Percentiles rank a stretch among this genome's conserved stretches.
These are phyloP conservation scores for Ooceraea biroi DNA, from an alignment of 1,140 invertebrate genomes.

Conservation along the genomic window DNA sequence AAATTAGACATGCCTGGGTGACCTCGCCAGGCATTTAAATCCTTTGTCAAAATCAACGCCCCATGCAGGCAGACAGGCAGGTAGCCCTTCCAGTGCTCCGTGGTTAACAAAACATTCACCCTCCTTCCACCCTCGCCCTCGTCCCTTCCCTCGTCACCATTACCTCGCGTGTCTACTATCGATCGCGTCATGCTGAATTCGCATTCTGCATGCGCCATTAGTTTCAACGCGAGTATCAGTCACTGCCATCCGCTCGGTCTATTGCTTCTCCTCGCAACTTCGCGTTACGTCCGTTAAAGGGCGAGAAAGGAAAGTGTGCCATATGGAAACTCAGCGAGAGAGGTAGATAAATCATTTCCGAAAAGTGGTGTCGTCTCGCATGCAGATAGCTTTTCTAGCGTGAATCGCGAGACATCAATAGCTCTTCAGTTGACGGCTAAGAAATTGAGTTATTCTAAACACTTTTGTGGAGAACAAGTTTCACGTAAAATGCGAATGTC, in stretches of 20 bases:
- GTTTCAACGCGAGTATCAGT: slow-evolving; percentile 49
- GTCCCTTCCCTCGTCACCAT: not conserved
- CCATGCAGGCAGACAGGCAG: slow-evolving; percentile 9
- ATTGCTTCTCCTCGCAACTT: slow-evolving; percentile 27
- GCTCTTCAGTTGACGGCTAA: no score
- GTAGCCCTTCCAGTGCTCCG: slow-evolving; percentile 36
- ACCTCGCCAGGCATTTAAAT: slow-evolving; percentile 77
- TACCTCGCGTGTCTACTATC: slow-evolving; percentile 31
- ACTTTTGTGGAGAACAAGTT: not conserved
- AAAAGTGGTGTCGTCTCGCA: not conserved
- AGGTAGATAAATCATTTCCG: not conserved
- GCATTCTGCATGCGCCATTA: slow-evolving; percentile 61
- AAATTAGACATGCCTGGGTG: slow-evolving; percentile 72
- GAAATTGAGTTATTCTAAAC: not conserved
- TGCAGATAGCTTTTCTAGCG: not conserved
- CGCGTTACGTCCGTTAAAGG: not conserved
- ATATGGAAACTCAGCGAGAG: not conserved
- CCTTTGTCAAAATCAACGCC: slow-evolving; percentile 75
- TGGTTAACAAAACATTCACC: slow-evolving; percentile 53
- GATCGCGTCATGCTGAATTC: slow-evolving; percentile 55
- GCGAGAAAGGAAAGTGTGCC: not conserved
- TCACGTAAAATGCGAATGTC: not conserved
- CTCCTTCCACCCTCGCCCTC: not conserved
- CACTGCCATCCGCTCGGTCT: slow-evolving; percentile 49
- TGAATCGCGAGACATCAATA: not conserved